Evolutionary conservation across 2,888 invertebrate genomes (phyloP).

Genomic region (Pherbina coryleti): DNA sequence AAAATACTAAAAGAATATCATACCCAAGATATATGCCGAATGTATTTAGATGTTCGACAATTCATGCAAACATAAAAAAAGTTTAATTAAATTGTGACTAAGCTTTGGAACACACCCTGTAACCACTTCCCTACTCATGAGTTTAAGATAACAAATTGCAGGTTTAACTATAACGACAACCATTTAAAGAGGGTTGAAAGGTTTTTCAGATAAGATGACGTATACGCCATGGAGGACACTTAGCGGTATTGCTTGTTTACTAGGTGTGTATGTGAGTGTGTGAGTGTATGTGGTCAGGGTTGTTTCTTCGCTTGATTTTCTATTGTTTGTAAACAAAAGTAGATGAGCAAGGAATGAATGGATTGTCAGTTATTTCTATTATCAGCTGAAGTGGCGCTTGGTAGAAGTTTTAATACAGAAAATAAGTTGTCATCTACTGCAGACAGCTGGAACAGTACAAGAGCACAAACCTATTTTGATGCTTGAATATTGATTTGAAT

Average conservation of each 20-base stretch:
- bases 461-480: no score
- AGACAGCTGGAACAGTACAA: no score
- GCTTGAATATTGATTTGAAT: no score
- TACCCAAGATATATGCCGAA: no score
- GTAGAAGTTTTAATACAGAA: background rate
- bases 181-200: constrained; percentile 15
- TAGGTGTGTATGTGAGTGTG: background rate
- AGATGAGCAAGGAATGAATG: background rate
- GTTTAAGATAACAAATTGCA: constrained; percentile 10
- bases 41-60: no score
- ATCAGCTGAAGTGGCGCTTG: background rate
- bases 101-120: background rate
- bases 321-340: constrained; percentile 19
- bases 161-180: background rate
- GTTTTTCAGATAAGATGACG: constrained; percentile 7
- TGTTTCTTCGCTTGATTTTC: background rate
- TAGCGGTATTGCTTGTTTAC: background rate
- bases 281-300: background rate
- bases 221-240: background rate
- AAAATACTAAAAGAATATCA: no score
- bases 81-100: no score
- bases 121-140: background rate
- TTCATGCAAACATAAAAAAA: no score
- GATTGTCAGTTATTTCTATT: background rate
- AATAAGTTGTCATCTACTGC: no score